A percentile compares a stretch with the other conserved stretches of the same genome.
phyloP scores from a whole-genome alignment of 1,140 invertebrate genomes.

The Stegodyphus dumicola region DNA sequence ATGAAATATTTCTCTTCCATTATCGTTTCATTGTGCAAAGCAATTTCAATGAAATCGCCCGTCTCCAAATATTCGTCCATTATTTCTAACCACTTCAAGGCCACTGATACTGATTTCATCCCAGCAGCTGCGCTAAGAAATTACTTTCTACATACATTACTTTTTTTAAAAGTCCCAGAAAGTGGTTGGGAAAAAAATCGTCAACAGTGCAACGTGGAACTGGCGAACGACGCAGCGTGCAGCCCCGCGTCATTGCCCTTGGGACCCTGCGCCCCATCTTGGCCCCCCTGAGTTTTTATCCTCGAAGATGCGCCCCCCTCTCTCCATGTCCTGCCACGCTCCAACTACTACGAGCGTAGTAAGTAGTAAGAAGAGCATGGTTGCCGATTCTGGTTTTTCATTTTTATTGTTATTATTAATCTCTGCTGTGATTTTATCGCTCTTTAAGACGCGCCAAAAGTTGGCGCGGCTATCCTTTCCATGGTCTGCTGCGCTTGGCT shows the following conservation, averaged over 20 bases:
- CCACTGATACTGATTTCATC: neutral
- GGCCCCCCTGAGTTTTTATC: constrained; percentile 20
- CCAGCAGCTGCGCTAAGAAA: constrained; percentile 13
- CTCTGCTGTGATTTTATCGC: constrained; percentile 4
- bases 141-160: neutral
- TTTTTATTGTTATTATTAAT: constrained; percentile 22
- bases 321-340: constrained; percentile 20
- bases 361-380: constrained; percentile 32
- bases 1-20: too few relatives aligned
- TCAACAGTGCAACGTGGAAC: constrained; percentile 47
- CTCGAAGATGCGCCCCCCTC: constrained; percentile 25
- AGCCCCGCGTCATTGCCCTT: constrained; percentile 43
- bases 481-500: too few relatives aligned
- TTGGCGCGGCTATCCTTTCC: constrained; percentile 13
- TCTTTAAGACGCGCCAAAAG: constrained; percentile 23
- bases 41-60: too few relatives aligned
- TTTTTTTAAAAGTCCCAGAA: neutral
- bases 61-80: too few relatives aligned
- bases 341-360: constrained; percentile 46
- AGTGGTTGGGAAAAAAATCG: constrained; percentile 18
- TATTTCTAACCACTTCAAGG: neutral
- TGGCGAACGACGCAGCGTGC: constrained; percentile 2
- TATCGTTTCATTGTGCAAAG: too few relatives aligned
- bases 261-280: constrained; percentile 4
- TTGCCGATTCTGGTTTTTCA: constrained; percentile 19